Evolutionary conservation across 2,797 vertebrate species (phyloP), one percentile per base, ranked within the genome.

Genomic region (Thunnus albacares): DNA sequence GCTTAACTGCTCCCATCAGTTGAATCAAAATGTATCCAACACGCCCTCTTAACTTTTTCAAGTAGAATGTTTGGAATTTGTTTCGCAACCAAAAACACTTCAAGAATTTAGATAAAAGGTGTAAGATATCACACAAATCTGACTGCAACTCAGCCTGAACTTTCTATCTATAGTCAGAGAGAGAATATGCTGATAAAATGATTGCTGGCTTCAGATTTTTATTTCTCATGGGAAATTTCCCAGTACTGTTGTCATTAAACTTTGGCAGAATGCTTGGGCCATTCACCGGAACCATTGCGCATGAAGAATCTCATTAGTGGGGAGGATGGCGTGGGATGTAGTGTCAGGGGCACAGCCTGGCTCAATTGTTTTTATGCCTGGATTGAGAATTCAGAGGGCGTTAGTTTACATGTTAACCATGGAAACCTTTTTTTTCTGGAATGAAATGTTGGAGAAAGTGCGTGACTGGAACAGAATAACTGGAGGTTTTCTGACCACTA

Each of bases 281-380:
- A 87, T 93, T 93, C 87, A 90, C 53, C 77, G 85, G 51, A 93
- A 75, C 86, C 90, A 90, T 47, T 85, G 80, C 74, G 92, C 91
- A 77, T 93, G 90, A 94, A 89, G 82, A 91, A 92, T 90, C 87
- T 92, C 79, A 90, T 95, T 92, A 92, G 81, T 81, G 82, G 77
- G 86, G 82, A 84, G 85, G 80, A 84, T 87, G 67, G 84, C 58
- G 81, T 89, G 88, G 85, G 90, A 89, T 86, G 84, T 67, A 20
- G 71, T 82, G 85, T 88, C 82, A 63, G 75, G 79, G 78, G 56
- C 67, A 78, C 57, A 80, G 75, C 58, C 80, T 82, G 78, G 75
- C 87, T 90, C 65, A 53, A 84, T 88, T 84, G 78, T 88, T 90
- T 85, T 69, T 80, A 66, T 84, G 84, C 74, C 75, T 82, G 87